phyloP scores from a whole-genome alignment of 2,888 invertebrate genomes.

The Phaedon cochleariae region DNA sequence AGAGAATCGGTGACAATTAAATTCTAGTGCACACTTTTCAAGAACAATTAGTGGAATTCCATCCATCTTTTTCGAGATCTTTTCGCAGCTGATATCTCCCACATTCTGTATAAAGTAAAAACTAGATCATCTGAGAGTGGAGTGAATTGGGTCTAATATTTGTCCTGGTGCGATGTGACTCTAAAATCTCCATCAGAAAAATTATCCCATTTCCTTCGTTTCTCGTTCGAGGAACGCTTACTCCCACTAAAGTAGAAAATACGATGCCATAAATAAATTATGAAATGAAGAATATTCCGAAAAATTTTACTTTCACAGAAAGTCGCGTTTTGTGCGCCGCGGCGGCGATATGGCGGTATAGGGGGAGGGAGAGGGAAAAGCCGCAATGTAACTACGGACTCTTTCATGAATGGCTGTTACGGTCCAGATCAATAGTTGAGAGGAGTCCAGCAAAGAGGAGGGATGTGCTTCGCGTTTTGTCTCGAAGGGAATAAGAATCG shows the following conservation, averaged over 20 bases:
- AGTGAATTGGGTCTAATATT: no score
- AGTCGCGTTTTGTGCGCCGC: slow-evolving; percentile 33
- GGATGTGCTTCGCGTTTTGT: not conserved
- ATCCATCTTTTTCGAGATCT: no score
- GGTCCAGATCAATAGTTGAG: slow-evolving; percentile 55
- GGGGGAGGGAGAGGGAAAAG: slow-evolving; percentile 48
- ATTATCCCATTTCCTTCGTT: not conserved
- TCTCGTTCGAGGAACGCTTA: slow-evolving; percentile 16
- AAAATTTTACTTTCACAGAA: slow-evolving; percentile 42
- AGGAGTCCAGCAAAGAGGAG: slow-evolving; percentile 46
- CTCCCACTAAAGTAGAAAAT: slow-evolving; percentile 15
- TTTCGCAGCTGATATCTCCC: no score
- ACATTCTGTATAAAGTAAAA: no score
- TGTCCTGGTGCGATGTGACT: no score
- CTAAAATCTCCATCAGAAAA: no score
- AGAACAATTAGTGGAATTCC: no score
- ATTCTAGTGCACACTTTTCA: no score
- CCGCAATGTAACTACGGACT: slow-evolving; percentile 51
- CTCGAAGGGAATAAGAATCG: not conserved
- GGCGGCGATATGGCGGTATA: slow-evolving; percentile 28
- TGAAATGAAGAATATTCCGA: slow-evolving; percentile 23
- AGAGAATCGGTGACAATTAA: no score
- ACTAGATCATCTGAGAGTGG: no score
- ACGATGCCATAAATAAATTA: slow-evolving; percentile 24
- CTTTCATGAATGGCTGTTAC: slow-evolving; percentile 55